Evolutionary conservation across 2,888 invertebrate genomes (phyloP), one percentile per base, ranked within the genome.

Genomic region (Rhagonycha fulva): DNA sequence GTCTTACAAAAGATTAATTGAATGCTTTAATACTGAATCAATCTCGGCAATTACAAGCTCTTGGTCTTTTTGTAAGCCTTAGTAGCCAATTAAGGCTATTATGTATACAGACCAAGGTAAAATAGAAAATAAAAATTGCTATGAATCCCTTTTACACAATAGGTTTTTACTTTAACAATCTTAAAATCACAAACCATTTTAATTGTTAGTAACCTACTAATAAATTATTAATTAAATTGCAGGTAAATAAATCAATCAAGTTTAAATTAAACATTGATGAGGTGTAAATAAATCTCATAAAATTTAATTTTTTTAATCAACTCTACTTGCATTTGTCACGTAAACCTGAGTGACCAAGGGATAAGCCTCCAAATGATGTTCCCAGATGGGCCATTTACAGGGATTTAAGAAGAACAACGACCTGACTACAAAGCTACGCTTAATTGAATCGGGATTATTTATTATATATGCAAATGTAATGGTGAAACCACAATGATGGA

Each of bases 391-490:
- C 85, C 86, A 86, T 87, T 87, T 87, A 87, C 86, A 84, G 84
- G 86, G 87, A 87, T 87, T 87, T 87, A 87, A 87, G 87, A 87
- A 85, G 86, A 84, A 85, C 86, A 84, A 84, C 84, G 83, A 71
- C 62, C 73, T 68, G 70, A 82, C 81, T 82, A 83, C 83, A 81
- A 82, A 85, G 84, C 84, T 85, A 82, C 83, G 86, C 85, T 86
- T 85, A 86, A 86, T 86, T 85, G 84, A 85, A 84, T 86, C 82
- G 84, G 85, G 86, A 84, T 83, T 82, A 81, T 85, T 84, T 85
- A 86, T 87, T 87, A 87, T 84, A 82, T 84, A 87, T 87, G 87
- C 87, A 87, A 87, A 87, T 87, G 85, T 84, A 85, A 84, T 81
- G 84, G 83, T 82, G 83, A 78, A 84, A 84, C 84, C 82, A 81